A percentile compares a stretch with the other conserved stretches of the same genome.
These are phyloP conservation scores for Enoplosus armatus DNA, from an alignment of 2,797 vertebrate genomes.

Conservation along the genomic window DNA sequence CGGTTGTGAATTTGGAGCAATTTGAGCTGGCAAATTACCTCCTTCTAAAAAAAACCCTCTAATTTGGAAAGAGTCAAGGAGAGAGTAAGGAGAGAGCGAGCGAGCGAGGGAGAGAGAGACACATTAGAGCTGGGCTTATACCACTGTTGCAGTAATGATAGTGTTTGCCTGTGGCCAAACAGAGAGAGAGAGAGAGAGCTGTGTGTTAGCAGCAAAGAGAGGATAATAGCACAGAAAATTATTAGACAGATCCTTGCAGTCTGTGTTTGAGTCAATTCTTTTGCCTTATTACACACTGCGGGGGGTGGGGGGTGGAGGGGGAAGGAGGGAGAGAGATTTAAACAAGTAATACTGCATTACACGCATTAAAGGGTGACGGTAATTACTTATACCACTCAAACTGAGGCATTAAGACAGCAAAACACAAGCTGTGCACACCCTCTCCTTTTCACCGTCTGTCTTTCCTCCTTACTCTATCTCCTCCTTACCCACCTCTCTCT, in stretches of 20 bases:
- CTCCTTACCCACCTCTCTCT: background rate
- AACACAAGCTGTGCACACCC: conserved; percentile 58
- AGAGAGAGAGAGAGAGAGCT: conserved; percentile 58
- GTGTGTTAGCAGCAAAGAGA: conserved; percentile 70
- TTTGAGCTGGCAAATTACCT: conserved; percentile 62
- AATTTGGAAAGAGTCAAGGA: conserved; percentile 64
- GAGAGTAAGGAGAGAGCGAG: conserved; percentile 50
- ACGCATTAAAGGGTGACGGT: conserved; percentile 72
- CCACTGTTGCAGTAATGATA: conserved; percentile 73
- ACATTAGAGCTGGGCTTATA: conserved; percentile 54
- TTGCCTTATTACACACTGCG: conserved; percentile 78
- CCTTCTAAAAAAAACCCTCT: conserved; percentile 64
- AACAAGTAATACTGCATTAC: conserved; percentile 78
- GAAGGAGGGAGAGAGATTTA: conserved; percentile 54
- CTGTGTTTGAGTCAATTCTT: conserved; percentile 78
- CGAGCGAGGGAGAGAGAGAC: conserved; percentile 43
- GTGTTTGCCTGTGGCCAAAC: conserved; percentile 76
- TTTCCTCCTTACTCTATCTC: background rate
- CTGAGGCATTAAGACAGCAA: conserved; percentile 57
- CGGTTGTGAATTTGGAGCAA: conserved; percentile 56
- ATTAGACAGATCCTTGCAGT: conserved; percentile 75
- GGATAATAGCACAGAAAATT: conserved; percentile 77
- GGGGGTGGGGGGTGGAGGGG: conserved; percentile 29
- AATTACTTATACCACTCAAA: conserved; percentile 77
- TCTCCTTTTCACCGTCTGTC: conserved; percentile 12